phyloP scores from a whole-genome alignment of 2,888 invertebrate species.

The Caenorhabditis doughertyi region DNA sequence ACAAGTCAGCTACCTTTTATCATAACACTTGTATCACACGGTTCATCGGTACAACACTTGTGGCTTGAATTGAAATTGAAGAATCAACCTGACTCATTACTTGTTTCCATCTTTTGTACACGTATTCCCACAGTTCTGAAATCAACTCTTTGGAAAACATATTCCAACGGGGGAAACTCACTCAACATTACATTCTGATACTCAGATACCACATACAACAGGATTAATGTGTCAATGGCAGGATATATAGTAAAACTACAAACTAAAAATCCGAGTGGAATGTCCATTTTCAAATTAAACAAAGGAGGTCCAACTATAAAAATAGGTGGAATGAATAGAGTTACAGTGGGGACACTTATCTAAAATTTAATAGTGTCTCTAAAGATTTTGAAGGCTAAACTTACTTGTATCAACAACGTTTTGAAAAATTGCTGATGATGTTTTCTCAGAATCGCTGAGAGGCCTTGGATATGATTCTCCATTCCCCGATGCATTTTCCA shows the following conservation, averaged over 20 bases:
- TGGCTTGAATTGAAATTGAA: too few species aligned
- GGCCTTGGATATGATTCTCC: slow-evolving; percentile 15
- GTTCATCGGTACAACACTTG: too few species aligned
- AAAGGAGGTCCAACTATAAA: not conserved
- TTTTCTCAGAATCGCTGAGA: slow-evolving; percentile 14
- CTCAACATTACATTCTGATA: not conserved
- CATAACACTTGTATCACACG: too few species aligned
- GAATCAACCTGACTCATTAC: too few species aligned
- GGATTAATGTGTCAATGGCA: not conserved
- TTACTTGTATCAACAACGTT: slow-evolving; percentile 21
- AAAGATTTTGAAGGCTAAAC: too few species aligned
- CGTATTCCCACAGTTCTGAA: too few species aligned
- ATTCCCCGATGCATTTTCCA: slow-evolving; percentile 7
- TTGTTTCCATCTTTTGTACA: too few species aligned
- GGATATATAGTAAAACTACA: slow-evolving; percentile 12
- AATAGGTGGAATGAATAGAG: slow-evolving; percentile 3
- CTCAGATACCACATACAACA: slow-evolving; percentile 1
- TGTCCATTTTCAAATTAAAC: slow-evolving; percentile 1
- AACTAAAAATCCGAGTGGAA: not conserved
- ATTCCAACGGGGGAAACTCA: too few species aligned
- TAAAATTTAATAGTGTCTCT: not conserved
- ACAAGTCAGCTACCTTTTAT: too few species aligned
- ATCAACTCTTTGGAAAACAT: too few species aligned
- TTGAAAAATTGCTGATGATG: slow-evolving; percentile 35
- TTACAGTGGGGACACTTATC: slow-evolving; percentile 4